Evolutionary conservation across 2,113 vertebrate genomes (phyloP).

Genomic region (Onychostoma macrolepis): DNA sequence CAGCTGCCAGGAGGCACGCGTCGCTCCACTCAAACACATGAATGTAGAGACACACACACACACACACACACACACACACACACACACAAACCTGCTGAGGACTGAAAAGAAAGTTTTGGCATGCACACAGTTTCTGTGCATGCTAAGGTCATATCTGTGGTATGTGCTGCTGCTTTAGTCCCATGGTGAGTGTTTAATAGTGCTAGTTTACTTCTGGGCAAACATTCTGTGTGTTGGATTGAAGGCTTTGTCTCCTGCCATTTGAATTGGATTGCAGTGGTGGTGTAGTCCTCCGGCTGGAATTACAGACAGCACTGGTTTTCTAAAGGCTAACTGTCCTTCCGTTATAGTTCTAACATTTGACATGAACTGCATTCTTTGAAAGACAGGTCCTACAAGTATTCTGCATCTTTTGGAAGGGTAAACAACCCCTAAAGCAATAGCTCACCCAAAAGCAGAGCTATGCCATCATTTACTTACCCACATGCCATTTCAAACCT

Average conservation of each 20-base stretch:
- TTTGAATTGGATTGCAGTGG: slow-evolving; percentile 43
- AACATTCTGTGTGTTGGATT: slow-evolving; percentile 28
- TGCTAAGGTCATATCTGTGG: slow-evolving; percentile 8
- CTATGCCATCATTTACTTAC: background rate
- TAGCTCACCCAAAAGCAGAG: background rate
- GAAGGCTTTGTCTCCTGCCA: slow-evolving; percentile 41
- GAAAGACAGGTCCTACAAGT: background rate
- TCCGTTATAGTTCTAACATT: slow-evolving; percentile 22
- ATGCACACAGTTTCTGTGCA: background rate
- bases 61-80: background rate
- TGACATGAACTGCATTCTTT: slow-evolving; percentile 34
- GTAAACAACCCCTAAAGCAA: background rate
- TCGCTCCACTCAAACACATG: background rate
- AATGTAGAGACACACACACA: background rate
- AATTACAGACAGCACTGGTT: slow-evolving; percentile 31
- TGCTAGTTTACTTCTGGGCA: slow-evolving; percentile 45
- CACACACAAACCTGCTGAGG: slow-evolving; percentile 14
- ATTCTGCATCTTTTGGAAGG: background rate
- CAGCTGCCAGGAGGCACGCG: slow-evolving; percentile 63
- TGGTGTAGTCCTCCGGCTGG: slow-evolving; percentile 10
- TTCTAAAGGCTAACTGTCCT: slow-evolving; percentile 47
- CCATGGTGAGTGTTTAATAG: slow-evolving; percentile 32
- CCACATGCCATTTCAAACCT: background rate
- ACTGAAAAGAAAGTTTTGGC: slow-evolving; percentile 5
- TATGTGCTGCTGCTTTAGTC: background rate